Evolutionary conservation across 2,113 vertebrate genomes (phyloP).

Genomic region (Garra rufa): DNA sequence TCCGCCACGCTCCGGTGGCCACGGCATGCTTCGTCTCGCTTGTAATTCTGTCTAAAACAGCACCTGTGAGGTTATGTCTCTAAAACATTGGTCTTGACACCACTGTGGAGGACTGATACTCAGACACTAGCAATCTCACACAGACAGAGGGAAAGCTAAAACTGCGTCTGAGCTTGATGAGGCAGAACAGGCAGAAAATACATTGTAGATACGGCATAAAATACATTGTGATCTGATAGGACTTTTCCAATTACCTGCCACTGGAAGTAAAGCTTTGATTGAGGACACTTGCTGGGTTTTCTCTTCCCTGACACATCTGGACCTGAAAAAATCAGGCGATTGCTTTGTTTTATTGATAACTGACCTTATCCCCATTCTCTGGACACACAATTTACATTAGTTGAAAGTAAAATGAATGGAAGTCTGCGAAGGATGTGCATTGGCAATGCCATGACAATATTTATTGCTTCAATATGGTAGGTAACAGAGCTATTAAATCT

Average conservation of each 20-base stretch:
- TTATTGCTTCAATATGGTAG: not conserved
- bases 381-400: conserved; percentile 30
- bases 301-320: conserved; percentile 22
- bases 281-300: conserved; percentile 22
- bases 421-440: not conserved
- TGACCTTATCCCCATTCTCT: conserved; percentile 4
- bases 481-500: conserved; percentile 1
- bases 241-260: conserved; percentile 50
- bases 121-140: conserved; percentile 13
- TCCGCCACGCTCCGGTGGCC: conserved; percentile 5
- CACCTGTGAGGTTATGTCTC: conserved; percentile 17
- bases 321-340: conserved; percentile 39
- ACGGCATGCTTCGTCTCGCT: conserved; percentile 9
- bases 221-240: conserved; percentile 47
- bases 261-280: conserved; percentile 26
- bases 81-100: conserved; percentile 23
- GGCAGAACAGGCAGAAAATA: conserved; percentile 47
- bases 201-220: conserved; percentile 24
- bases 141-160: conserved; percentile 14
- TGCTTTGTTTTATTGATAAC: conserved; percentile 50
- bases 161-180: conserved; percentile 40
- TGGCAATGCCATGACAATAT: not conserved
- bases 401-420: conserved; percentile 25
- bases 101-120: conserved; percentile 30
- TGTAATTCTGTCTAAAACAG: conserved; percentile 43